Evolutionary conservation across 2,888 invertebrate genomes (phyloP).

Genomic region (Lithosia quadra): DNA sequence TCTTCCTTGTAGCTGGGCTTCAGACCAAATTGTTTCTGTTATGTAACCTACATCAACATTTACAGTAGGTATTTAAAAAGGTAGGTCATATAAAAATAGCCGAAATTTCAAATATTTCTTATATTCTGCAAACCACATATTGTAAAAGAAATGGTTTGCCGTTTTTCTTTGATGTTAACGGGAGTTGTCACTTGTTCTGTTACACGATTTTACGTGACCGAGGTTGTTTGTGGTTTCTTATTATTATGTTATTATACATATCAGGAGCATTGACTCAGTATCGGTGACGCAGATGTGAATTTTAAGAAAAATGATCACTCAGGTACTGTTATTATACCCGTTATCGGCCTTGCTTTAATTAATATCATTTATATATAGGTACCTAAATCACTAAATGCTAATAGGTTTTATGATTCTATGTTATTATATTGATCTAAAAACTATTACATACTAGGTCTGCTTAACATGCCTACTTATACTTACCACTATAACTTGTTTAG

Average conservation of each 20-base stretch:
- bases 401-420: too few relatives aligned
- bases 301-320: not conserved
- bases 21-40: not conserved
- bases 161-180: slow-evolving; percentile 25
- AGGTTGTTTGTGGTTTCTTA: slow-evolving; percentile 25
- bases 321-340: not conserved
- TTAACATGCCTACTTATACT: too few relatives aligned
- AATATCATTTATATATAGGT: not conserved
- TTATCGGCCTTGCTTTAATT: not conserved
- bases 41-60: not conserved
- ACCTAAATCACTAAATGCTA: too few relatives aligned
- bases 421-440: too few relatives aligned
- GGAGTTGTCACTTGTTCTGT: slow-evolving; percentile 30
- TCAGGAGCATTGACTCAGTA: slow-evolving; percentile 12
- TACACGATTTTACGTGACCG: slow-evolving; percentile 32
- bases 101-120: not conserved
- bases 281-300: not conserved
- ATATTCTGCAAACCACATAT: not conserved
- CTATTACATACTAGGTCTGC: too few relatives aligned
- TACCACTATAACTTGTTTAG: too few relatives aligned
- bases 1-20: not conserved
- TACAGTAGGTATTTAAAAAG: not conserved
- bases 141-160: not conserved
- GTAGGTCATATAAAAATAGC: not conserved
- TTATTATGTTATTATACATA: slow-evolving; percentile 24